Evolutionary conservation across 2,888 invertebrate species (phyloP).

Genomic region (Eurois occulta): DNA sequence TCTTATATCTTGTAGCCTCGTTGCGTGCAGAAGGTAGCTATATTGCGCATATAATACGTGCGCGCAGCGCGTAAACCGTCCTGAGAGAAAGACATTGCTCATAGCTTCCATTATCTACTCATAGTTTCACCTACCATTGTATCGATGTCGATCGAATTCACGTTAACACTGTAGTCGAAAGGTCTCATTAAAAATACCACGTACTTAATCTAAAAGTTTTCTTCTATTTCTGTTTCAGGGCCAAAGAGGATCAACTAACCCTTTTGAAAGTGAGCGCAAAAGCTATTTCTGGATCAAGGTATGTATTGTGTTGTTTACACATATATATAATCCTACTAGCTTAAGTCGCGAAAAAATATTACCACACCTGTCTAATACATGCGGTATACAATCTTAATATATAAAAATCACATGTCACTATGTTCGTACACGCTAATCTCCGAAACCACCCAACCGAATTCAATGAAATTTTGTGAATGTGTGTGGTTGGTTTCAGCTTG

Average conservation of each 20-base stretch:
- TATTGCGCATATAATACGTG: background rate
- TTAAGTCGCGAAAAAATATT: background rate
- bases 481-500: no score
- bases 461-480: no score
- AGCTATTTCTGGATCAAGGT: constrained; percentile 71
- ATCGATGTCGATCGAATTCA: background rate
- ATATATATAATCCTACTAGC: background rate
- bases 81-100: no score
- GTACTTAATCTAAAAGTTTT: background rate
- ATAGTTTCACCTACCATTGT: background rate
- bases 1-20: background rate
- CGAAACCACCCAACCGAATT: no score
- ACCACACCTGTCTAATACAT: background rate
- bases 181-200: no score
- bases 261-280: constrained; percentile 65
- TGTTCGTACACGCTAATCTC: no score
- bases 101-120: background rate
- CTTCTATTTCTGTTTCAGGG: constrained; percentile 66
- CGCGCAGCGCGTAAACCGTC: background rate
- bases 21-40: background rate
- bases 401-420: no score
- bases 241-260: constrained; percentile 75
- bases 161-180: background rate
- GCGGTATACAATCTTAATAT: background rate
- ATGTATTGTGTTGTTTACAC: constrained; percentile 47